phyloP scores from a whole-genome alignment of 1,140 invertebrate genomes.

The Mya arenaria region DNA sequence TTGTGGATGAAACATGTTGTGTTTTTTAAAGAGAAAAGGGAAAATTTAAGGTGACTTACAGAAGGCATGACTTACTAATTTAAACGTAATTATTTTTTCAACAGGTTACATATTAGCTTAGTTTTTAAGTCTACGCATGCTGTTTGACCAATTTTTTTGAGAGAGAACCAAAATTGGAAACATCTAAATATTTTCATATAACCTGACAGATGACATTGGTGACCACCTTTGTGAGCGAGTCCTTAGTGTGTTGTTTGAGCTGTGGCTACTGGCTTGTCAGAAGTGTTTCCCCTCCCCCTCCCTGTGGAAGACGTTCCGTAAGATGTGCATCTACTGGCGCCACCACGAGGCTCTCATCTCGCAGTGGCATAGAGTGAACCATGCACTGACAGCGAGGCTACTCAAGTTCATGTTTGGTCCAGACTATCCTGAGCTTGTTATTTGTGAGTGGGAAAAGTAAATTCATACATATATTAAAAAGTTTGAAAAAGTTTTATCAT shows the following conservation, averaged over 20 bases:
- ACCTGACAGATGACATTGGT: slow-evolving; percentile 90
- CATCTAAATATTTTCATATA: neutral
- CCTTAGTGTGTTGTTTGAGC: slow-evolving; percentile 94
- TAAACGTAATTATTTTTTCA: too few relatives aligned
- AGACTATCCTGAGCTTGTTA: slow-evolving; percentile 89
- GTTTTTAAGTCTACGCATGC: too few relatives aligned
- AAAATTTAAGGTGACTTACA: too few relatives aligned
- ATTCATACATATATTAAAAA: too few relatives aligned
- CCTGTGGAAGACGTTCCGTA: slow-evolving; percentile 96
- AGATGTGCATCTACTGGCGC: slow-evolving; percentile 95
- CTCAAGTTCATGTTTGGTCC: slow-evolving; percentile 94
- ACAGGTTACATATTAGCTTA: neutral
- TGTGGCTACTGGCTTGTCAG: slow-evolving; percentile 96
- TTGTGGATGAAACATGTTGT: too few relatives aligned
- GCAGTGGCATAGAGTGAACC: slow-evolving; percentile 97
- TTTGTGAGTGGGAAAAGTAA: too few relatives aligned
- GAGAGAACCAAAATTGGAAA: too few relatives aligned
- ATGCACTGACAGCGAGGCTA: slow-evolving; percentile 92
- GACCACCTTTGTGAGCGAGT: slow-evolving; percentile 97
- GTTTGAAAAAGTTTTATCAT: too few relatives aligned
- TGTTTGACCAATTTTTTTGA: too few relatives aligned
- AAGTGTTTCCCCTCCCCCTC: slow-evolving; percentile 95
- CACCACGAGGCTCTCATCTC: slow-evolving; percentile 94
- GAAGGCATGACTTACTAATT: too few relatives aligned
- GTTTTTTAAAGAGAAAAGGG: too few relatives aligned